Evolutionary conservation across 30 jellyfish, hydroid and myxozoan genomes (phyloP).

Genomic region (Sanderia malayensis): DNA sequence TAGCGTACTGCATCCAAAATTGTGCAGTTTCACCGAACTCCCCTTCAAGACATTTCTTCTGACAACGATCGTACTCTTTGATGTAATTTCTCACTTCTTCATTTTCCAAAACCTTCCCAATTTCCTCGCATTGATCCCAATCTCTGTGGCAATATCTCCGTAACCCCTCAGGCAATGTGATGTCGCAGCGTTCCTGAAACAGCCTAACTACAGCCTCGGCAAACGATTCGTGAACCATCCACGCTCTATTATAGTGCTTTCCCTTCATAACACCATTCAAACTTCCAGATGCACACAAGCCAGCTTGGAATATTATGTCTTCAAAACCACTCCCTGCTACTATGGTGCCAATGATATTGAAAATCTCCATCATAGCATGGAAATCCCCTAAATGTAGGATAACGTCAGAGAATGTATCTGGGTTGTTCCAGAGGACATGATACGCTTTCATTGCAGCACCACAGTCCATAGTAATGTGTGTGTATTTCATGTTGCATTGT

Average conservation of each 20-base stretch:
- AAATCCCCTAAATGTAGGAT: constrained; percentile 6
- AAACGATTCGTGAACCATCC: constrained; percentile 30
- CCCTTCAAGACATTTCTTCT: constrained; percentile 15
- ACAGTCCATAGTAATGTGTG: constrained; percentile 26
- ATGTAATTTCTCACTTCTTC: neutral
- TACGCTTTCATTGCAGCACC: constrained; percentile 45
- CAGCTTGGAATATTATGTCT: constrained; percentile 22
- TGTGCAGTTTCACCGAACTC: constrained; percentile 10
- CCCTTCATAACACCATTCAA: constrained; percentile 23
- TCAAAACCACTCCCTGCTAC: constrained; percentile 30
- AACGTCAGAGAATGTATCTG: neutral
- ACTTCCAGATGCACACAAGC: constrained; percentile 21
- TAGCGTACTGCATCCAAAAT: constrained; percentile 1
- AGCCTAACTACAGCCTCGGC: constrained; percentile 44
- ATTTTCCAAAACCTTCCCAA: constrained; percentile 4
- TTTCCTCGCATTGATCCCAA: too few species aligned
- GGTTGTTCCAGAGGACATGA: constrained; percentile 44
- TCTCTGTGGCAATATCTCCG: too few species aligned
- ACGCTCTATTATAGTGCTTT: constrained; percentile 30
- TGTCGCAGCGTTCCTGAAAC: constrained; percentile 16
- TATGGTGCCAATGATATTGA: constrained; percentile 1
- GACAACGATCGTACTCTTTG: constrained; percentile 8
- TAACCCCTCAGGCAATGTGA: constrained; percentile 13
- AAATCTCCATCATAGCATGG: constrained; percentile 21
- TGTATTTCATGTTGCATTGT: constrained; percentile 20